Evolutionary conservation across 2,888 invertebrate genomes (phyloP).

Genomic region (Epicampocera succincta): DNA sequence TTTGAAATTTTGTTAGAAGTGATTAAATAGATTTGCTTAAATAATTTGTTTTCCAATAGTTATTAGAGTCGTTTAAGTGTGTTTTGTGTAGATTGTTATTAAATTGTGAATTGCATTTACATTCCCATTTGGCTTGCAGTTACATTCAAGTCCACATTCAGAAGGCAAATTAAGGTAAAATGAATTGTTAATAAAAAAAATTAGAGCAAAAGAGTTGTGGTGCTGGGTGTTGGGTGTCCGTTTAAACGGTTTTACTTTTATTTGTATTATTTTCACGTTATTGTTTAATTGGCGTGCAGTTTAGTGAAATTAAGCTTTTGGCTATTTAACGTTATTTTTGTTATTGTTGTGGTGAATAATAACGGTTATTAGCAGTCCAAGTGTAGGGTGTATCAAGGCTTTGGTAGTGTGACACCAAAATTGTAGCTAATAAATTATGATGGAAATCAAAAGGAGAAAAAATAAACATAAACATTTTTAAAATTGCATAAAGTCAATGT

Average conservation of each 20-base stretch:
- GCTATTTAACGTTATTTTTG: conserved; percentile 66
- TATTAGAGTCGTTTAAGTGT: conserved; percentile 5
- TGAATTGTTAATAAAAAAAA: background rate
- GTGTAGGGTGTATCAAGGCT: conserved; percentile 81
- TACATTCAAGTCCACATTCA: conserved; percentile 24
- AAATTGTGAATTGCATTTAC: background rate
- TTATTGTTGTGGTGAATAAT: conserved; percentile 72
- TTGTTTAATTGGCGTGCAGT: conserved; percentile 58
- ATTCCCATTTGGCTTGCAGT: background rate
- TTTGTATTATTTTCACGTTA: conserved; percentile 15
- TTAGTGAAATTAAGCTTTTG: conserved; percentile 40
- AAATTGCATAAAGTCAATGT: conserved; percentile 40
- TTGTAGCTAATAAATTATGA: conserved; percentile 77
- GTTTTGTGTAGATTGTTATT: background rate
- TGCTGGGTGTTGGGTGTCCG: conserved; percentile 11
- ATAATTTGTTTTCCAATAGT: conserved; percentile 29
- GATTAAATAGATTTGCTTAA: conserved; percentile 8
- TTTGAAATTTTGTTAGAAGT: background rate
- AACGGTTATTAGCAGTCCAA: conserved; percentile 79
- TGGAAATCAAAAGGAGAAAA: conserved; percentile 66
- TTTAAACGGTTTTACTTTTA: conserved; percentile 3
- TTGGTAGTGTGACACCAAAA: conserved; percentile 81
- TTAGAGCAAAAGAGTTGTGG: conserved; percentile 17
- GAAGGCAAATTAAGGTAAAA: conserved; percentile 15
- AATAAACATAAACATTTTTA: conserved; percentile 20